Conservation (phyloP, 37 sponge, comb jelly and placozoan species). For the Halichondria panicea region DNA sequence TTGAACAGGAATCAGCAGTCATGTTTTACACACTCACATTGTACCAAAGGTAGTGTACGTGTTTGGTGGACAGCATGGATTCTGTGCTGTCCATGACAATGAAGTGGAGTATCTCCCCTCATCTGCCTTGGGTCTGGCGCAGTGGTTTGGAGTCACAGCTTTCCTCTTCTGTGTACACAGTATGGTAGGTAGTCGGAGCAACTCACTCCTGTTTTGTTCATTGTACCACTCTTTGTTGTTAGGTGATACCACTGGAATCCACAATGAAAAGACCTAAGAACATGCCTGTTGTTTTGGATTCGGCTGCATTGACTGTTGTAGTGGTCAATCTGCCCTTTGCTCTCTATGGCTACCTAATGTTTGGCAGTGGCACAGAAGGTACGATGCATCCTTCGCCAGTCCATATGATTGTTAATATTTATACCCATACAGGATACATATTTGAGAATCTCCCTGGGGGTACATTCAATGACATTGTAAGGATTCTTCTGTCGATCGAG, state of each 20-base stretch:
- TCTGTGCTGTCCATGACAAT: slow-evolving; percentile 23
- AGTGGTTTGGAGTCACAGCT: slow-evolving; percentile 83
- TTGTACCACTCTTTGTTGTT: neutral
- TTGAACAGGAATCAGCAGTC: neutral
- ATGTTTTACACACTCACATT: neutral
- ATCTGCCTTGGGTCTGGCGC: slow-evolving; percentile 38
- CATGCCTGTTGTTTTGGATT: slow-evolving; percentile 71
- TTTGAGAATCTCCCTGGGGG: slow-evolving; percentile 75
- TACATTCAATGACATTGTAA: slow-evolving; percentile 59
- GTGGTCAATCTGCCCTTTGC: slow-evolving; percentile 85
- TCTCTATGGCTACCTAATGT: slow-evolving; percentile 80
- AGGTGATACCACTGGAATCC: slow-evolving; percentile 80
- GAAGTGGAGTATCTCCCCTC: slow-evolving; percentile 28
- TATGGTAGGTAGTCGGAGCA: slow-evolving; percentile 46
- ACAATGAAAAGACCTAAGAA: slow-evolving; percentile 58
- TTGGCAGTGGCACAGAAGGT: slow-evolving; percentile 65
- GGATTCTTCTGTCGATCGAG: slow-evolving; percentile 70
- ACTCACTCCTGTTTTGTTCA: neutral
- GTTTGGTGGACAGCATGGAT: slow-evolving; percentile 31
- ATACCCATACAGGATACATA: slow-evolving; percentile 37
- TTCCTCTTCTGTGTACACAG: slow-evolving; percentile 92
- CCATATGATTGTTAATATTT: neutral
- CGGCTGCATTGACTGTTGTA: slow-evolving; percentile 62
- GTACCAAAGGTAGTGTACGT: slow-evolving; percentile 55
- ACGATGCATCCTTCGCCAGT: neutral